phyloP scores from a whole-genome alignment of 2,113 vertebrate species.

The Megatriorchis doriae region DNA sequence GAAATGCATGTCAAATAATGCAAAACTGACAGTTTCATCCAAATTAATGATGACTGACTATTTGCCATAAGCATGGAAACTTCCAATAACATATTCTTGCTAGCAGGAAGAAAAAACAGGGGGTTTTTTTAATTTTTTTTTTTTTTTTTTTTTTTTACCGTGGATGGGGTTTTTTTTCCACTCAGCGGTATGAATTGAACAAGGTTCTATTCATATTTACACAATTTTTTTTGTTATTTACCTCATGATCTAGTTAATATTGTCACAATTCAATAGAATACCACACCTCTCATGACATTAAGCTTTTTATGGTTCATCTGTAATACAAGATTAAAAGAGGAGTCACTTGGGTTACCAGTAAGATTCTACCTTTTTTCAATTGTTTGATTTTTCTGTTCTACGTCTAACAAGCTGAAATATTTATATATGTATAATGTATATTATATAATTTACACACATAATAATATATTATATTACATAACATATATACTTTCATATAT shows the following conservation, averaged over 20 bases:
- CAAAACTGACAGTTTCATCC: slow-evolving; percentile 4
- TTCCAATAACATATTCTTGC: not conserved
- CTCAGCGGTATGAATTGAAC: not conserved
- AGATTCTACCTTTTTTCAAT: not conserved
- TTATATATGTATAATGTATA: not conserved
- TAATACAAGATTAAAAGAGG: not conserved
- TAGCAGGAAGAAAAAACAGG: not conserved
- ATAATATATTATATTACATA: not conserved
- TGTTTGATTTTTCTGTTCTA: not conserved
- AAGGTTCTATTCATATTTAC: not conserved
- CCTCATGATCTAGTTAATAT: not conserved
- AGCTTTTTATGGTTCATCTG: not conserved
- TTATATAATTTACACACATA: not conserved
- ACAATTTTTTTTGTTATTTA: not conserved
- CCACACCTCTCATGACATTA: not conserved
- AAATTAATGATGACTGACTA: slow-evolving; percentile 4
- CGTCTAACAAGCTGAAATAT: not conserved
- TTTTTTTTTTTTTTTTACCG: not conserved
- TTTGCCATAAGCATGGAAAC: not conserved
- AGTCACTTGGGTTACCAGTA: not conserved
- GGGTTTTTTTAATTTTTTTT: not conserved
- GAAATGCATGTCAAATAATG: not conserved
- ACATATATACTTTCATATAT: not conserved
- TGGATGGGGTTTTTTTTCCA: not conserved
- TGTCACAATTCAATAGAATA: not conserved